Evolutionary conservation across 2,113 vertebrate genomes (phyloP), one percentile per base, ranked within the genome.

Genomic region (Mugil cephalus): DNA sequence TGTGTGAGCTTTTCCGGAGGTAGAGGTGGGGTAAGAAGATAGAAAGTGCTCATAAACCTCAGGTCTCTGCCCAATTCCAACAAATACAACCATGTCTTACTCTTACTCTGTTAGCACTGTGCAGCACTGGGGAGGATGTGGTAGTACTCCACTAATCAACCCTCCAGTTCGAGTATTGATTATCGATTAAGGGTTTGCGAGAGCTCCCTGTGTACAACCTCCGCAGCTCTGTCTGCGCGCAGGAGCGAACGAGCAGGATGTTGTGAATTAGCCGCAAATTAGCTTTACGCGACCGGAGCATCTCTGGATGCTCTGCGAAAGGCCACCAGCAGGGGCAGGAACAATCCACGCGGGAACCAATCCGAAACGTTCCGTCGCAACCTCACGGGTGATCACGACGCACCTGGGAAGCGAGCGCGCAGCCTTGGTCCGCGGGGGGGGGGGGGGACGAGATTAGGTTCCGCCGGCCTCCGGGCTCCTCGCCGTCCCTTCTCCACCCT

Each of bases 61-160:
- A 92, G 89, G 91, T 90, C 84, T 90, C 85, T 79, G 70, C 69
- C 83, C 83, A 61, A 54, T 74, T 83, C 82, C 81, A 82, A 80
- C 84, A 68, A 79, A 78, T 58, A 53, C 74, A 72, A 87, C 70
- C 77, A 83, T 47, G 86, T 82, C 87, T 90, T 87, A 89, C 82
- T 82, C 87, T 90, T 87, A 89, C 82, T 86, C 80, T 80, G 40
- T 56, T 48, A 87, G 86, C 89, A 93, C 90, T 90, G 89, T 90
- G 89, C 69, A 73, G 46, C 85, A 50, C 19, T 18, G 21, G 66
- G 45, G 45, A 56, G 59, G 76, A 77, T 13, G 63, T 46, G 35
- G 2, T 38, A 24, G 52, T 43, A 46, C 60, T 74, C 61, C 47
- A 52, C 69, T 15, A 54, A 64, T 69, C 64, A 18, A 55, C 77